These are phyloP conservation scores for Nemapogon koenigi DNA, from an alignment of 2,888 invertebrate species.

Conservation along the genomic window DNA sequence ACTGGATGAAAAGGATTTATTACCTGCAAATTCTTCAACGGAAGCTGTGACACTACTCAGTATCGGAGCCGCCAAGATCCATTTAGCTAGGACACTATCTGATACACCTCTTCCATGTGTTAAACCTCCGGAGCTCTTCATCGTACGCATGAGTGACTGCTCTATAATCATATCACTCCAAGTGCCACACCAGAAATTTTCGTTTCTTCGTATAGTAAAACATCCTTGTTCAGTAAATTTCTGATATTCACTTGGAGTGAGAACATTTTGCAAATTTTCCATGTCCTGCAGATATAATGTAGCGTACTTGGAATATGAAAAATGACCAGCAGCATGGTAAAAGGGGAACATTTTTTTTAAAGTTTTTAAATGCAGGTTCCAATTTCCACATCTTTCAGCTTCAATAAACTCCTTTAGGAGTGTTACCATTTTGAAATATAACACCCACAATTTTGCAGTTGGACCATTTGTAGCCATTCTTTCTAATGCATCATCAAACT, in stretches of 20 bases:
- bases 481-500: slow-evolving; percentile 11
- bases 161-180: slow-evolving; percentile 26
- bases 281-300: slow-evolving; percentile 34
- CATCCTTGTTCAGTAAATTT: slow-evolving; percentile 18
- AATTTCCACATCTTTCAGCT: slow-evolving; percentile 23
- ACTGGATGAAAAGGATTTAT: slow-evolving; percentile 18
- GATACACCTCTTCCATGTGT: slow-evolving; percentile 19
- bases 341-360: slow-evolving; percentile 24
- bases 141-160: slow-evolving; percentile 23
- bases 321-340: slow-evolving; percentile 30
- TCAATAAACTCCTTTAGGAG: slow-evolving; percentile 22
- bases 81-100: slow-evolving; percentile 21
- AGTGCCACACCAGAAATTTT: slow-evolving; percentile 19
- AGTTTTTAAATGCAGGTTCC: slow-evolving; percentile 16
- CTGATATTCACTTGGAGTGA: slow-evolving; percentile 17
- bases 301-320: slow-evolving; percentile 26
- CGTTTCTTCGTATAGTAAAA: slow-evolving; percentile 22
- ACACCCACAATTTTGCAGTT: slow-evolving; percentile 14
- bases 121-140: slow-evolving; percentile 22
- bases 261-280: slow-evolving; percentile 20
- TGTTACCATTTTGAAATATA: slow-evolving; percentile 22
- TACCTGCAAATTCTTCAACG: slow-evolving; percentile 19
- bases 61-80: slow-evolving; percentile 20
- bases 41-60: slow-evolving; percentile 17
- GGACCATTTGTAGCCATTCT: slow-evolving; percentile 10